Percentiles rank a stretch among this genome's conserved stretches.
Conservation (phyloP, 2,888 invertebrate genomes). For the Myathropa florea region DNA sequence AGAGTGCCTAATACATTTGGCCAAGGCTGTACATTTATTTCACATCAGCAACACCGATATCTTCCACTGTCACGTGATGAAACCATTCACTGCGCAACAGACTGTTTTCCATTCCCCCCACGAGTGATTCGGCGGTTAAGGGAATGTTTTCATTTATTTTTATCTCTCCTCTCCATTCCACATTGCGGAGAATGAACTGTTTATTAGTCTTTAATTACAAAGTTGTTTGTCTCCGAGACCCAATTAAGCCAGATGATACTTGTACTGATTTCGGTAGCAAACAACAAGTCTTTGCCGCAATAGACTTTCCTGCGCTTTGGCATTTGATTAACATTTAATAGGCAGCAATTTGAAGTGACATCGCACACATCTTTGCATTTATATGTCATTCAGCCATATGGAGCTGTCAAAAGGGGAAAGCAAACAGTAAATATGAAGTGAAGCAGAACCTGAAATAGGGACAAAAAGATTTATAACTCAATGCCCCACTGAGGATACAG, state of each 20-base stretch:
- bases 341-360: background rate
- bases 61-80: background rate
- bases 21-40: no score
- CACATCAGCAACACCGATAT: background rate
- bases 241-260: slow-evolving; percentile 4
- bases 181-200: slow-evolving; percentile 10
- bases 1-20: no score
- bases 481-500: slow-evolving; percentile 21
- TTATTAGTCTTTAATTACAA: slow-evolving; percentile 23
- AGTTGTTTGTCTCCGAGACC: slow-evolving; percentile 31
- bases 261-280: background rate
- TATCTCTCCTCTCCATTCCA: background rate
- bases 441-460: slow-evolving; percentile 21
- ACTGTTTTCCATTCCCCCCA: slow-evolving; percentile 16
- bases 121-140: background rate
- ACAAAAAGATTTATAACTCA: slow-evolving; percentile 48
- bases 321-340: background rate
- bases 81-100: background rate
- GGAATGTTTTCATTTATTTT: slow-evolving; percentile 24
- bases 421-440: background rate
- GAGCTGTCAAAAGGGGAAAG: background rate
- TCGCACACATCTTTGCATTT: background rate
- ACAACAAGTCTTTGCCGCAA: background rate
- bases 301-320: background rate
- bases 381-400: background rate